phyloP scores from a whole-genome alignment of 1,140 invertebrate species.

The Cataglyphis hispanica region DNA sequence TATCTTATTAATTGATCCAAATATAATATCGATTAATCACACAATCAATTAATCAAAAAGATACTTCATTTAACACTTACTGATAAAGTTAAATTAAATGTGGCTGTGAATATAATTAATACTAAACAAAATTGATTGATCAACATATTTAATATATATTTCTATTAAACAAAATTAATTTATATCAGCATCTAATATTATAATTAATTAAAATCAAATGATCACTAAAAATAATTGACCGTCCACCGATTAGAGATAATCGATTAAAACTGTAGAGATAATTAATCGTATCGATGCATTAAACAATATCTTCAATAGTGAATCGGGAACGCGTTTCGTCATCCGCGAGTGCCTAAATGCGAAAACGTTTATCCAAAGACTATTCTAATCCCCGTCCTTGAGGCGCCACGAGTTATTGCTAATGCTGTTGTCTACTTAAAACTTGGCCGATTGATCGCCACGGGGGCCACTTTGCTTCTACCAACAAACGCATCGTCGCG shows the following conservation, averaged over 20 bases:
- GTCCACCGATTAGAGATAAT: neutral
- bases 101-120: neutral
- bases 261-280: neutral
- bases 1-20: neutral
- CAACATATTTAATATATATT: neutral
- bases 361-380: slow-evolving; percentile 51
- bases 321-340: slow-evolving; percentile 43
- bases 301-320: neutral
- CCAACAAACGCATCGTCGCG: slow-evolving; percentile 42
- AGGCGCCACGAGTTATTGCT: neutral
- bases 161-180: slow-evolving; percentile 8
- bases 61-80: neutral
- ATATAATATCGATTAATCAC: slow-evolving; percentile 2
- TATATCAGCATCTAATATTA: neutral
- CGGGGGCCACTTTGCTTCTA: slow-evolving; percentile 26
- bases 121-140: neutral
- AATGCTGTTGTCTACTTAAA: slow-evolving; percentile 39
- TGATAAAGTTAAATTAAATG: slow-evolving; percentile 4
- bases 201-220: neutral
- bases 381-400: slow-evolving; percentile 73
- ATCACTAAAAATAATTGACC: neutral
- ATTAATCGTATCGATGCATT: slow-evolving; percentile 15
- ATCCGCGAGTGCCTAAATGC: slow-evolving; percentile 38
- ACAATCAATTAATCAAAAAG: slow-evolving; percentile 21
- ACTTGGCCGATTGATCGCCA: slow-evolving; percentile 68